Evolutionary conservation across 2,113 vertebrate genomes (phyloP), one percentile per base, ranked within the genome.

Genomic region (Trichechus manatus): DNA sequence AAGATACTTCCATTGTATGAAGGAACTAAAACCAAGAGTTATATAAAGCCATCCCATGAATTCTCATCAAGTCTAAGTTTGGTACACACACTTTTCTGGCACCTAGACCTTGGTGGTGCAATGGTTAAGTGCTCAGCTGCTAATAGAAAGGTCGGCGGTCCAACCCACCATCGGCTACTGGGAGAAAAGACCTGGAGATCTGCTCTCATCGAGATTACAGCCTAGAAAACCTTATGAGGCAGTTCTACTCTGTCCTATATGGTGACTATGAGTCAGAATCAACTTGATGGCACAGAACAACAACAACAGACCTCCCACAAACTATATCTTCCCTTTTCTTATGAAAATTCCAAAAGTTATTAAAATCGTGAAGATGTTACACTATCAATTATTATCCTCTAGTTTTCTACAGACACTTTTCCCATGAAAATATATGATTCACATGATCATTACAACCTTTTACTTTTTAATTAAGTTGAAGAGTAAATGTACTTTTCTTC

Each of bases 391-490:
- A 86, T 66, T 83, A 91, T 79, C 6, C 47, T 33, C 14, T 88
- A 70, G 33, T 64, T 89, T 91, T 92, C 61, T 87, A 39, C 44
- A n/a, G 6, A 31, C 14, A 36, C 11, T 79, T 94, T 92, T 84
- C 20, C 0, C 79, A 93, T 95, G 92, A 93, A 98, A 98, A 98
- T 97, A 77, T 93, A 96, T 96, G 5, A 72, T 29, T 89, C 87
- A 97, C 94, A 78, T 96, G 91, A 96, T 97, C 77, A 94, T 68
- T 80, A 81, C 14, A 72, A 87, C 2, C 36, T 87, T 98, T 98
- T 97, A 89, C 84, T 96, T 90, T 97, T 98, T 97, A 97, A 97
- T 97, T 94, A 96, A 96, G 80, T 44, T 84, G 6, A 31, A 44
- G 7, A 56, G 63, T 63, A 68, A 94, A 95, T 95, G 97, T 97